Percentiles rank a stretch among this genome's conserved stretches.
Evolutionary conservation across 2,113 vertebrate species (phyloP).

Genomic region (Bungarus multicinctus): DNA sequence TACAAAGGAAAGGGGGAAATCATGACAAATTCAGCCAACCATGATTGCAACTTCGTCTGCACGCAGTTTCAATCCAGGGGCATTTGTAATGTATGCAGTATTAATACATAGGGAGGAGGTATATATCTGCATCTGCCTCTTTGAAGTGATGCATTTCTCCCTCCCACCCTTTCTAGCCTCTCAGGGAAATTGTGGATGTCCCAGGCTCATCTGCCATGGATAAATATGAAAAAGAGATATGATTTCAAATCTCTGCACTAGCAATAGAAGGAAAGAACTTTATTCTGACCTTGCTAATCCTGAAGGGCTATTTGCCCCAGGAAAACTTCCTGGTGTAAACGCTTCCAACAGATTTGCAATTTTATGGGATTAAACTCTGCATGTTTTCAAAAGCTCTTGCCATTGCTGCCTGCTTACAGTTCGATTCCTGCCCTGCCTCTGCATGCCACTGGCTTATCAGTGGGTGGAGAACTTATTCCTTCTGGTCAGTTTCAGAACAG

Average conservation of each 20-base stretch:
- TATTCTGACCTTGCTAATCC: neutral
- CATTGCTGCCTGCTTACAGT: neutral
- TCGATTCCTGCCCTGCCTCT: slow-evolving; percentile 2
- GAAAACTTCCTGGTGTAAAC: neutral
- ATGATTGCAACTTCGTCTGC: neutral
- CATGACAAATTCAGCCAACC: neutral
- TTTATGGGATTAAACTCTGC: neutral
- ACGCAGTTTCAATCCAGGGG: too few relatives aligned
- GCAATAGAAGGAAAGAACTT: neutral
- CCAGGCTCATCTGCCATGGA: neutral
- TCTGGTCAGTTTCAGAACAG: slow-evolving; percentile 5
- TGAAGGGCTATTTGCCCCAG: neutral
- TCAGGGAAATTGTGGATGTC: neutral
- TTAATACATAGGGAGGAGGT: neutral
- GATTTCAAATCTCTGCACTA: neutral
- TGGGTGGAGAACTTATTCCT: neutral
- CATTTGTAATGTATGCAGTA: neutral
- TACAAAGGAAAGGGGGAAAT: neutral
- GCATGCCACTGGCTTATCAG: neutral
- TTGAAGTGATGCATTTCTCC: neutral
- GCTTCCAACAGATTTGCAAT: neutral
- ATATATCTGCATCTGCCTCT: neutral
- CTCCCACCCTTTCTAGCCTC: neutral
- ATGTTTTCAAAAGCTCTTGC: neutral
- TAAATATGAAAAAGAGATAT: neutral